phyloP scores from a whole-genome alignment of 2,113 vertebrate species.

The Trematocara nigrifrons region DNA sequence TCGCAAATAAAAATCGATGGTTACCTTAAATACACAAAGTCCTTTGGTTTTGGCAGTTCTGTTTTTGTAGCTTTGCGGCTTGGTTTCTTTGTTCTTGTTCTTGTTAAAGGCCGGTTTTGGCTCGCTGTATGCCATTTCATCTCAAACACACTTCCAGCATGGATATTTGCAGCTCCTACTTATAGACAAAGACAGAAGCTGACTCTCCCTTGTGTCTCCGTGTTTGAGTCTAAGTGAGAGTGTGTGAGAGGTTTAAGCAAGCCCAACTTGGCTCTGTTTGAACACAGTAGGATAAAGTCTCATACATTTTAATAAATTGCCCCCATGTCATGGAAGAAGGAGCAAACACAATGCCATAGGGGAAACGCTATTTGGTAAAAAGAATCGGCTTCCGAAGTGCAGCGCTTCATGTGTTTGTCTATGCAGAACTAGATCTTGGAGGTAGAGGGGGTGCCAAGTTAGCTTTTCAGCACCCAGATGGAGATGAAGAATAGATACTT shows the following conservation, averaged over 20 bases:
- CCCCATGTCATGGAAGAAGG: conserved; percentile 58
- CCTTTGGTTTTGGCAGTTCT: conserved; percentile 1
- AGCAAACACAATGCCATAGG: conserved; percentile 55
- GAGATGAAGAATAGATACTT: neutral
- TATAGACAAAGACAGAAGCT: conserved; percentile 38
- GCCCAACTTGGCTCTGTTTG: conserved; percentile 47
- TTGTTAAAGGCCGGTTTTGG: conserved; percentile 32
- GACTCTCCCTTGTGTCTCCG: neutral
- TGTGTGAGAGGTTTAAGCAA: conserved; percentile 25
- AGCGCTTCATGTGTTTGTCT: conserved; percentile 25
- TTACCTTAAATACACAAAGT: neutral
- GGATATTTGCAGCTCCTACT: conserved; percentile 33
- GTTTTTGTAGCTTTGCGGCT: neutral
- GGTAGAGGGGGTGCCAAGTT: conserved; percentile 2
- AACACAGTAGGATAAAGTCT: conserved; percentile 44
- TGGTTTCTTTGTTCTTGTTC: conserved; percentile 17
- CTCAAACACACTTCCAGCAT: conserved; percentile 15
- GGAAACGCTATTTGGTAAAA: conserved; percentile 33
- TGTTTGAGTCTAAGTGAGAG: neutral
- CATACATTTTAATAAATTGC: conserved; percentile 68
- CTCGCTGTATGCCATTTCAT: neutral
- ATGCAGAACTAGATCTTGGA: neutral
- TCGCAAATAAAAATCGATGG: neutral
- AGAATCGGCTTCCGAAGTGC: conserved; percentile 16
- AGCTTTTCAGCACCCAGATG: neutral